Percentiles rank a stretch among this genome's conserved stretches.
These are phyloP conservation scores for Lochmaea capreae DNA, from an alignment of 2,888 invertebrate species.

Conservation along the genomic window DNA sequence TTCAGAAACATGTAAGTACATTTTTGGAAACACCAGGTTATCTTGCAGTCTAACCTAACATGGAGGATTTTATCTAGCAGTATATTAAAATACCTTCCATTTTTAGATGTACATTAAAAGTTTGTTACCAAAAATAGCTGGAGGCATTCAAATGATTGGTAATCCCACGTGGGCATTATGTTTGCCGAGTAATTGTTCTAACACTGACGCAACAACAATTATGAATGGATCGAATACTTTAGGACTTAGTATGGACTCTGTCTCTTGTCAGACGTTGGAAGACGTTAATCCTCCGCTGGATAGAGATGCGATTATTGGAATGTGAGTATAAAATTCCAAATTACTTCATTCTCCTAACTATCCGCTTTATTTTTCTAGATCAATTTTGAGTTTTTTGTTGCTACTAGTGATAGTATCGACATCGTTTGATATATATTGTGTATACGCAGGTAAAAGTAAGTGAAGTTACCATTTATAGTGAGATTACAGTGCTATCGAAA, in stretches of 20 bases:
- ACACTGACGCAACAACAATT: constrained; percentile 64
- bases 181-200: constrained; percentile 44
- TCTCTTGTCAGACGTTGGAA: constrained; percentile 47
- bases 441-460: constrained; percentile 37
- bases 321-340: constrained; percentile 40
- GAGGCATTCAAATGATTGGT: constrained; percentile 10
- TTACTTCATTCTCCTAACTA: not conserved
- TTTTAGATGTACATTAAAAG: constrained; percentile 9
- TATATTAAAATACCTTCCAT: not conserved
- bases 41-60: no score
- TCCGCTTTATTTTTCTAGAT: constrained; percentile 31
- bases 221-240: constrained; percentile 46
- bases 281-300: constrained; percentile 45
- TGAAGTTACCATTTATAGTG: not conserved
- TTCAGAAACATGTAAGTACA: constrained; percentile 12
- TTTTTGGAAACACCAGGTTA: not conserved
- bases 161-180: constrained; percentile 45
- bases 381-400: constrained; percentile 41
- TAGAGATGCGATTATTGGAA: constrained; percentile 44
- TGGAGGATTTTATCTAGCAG: not conserved
- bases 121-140: constrained; percentile 21
- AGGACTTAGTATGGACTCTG: constrained; percentile 26
- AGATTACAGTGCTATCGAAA: no score
- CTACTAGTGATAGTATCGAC: constrained; percentile 44
- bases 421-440: constrained; percentile 44